These are phyloP conservation scores for Perodicticus potto DNA, from an alignment of 2,797 vertebrate species.

Conservation along the genomic window DNA sequence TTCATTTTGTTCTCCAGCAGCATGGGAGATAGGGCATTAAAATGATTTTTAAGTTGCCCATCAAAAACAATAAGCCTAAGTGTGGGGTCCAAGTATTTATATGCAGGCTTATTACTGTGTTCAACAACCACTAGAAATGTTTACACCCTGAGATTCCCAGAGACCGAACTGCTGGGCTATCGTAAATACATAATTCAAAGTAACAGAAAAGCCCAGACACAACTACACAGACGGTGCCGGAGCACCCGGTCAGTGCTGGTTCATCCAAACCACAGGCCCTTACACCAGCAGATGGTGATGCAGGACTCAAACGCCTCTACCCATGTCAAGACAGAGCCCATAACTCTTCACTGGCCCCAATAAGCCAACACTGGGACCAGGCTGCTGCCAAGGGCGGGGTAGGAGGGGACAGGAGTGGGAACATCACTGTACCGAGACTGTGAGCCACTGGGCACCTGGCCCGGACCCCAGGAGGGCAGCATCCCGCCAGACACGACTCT, in stretches of 20 bases:
- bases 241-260: rapidly evolving
- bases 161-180: rapidly evolving
- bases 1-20: neutral
- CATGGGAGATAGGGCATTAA: neutral
- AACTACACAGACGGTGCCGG: rapidly evolving
- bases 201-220: rapidly evolving
- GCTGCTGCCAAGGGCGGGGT: too few relatives aligned
- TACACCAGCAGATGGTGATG: rapidly evolving
- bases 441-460: too few relatives aligned
- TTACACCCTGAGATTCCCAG: neutral
- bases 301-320: rapidly evolving
- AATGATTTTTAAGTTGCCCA: neutral
- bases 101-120: neutral
- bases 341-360: rapidly evolving
- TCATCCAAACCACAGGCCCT: rapidly evolving
- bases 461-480: too few relatives aligned
- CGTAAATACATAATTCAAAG: neutral
- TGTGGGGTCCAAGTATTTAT: neutral
- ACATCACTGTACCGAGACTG: rapidly evolving
- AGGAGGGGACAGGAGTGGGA: rapidly evolving
- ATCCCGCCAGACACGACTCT: rapidly evolving
- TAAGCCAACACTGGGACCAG: rapidly evolving
- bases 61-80: neutral
- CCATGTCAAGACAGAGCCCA: rapidly evolving
- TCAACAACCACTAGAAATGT: neutral